These are phyloP conservation scores for Lota lota DNA, from an alignment of 2,113 vertebrate species.

Conservation along the genomic window DNA sequence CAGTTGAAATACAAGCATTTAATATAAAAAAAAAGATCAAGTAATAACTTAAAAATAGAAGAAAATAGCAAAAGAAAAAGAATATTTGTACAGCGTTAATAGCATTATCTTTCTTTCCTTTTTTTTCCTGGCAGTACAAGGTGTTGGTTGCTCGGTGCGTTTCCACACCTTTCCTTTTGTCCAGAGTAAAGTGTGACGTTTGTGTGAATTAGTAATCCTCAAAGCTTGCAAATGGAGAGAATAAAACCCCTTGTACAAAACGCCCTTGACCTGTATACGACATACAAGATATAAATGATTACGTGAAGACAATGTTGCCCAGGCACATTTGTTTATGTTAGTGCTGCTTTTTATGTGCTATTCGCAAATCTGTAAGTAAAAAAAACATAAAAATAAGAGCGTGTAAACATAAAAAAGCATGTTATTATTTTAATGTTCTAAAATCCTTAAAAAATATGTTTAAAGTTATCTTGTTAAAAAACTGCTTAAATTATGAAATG, in stretches of 20 bases:
- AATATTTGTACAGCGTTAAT: slow-evolving; percentile 15
- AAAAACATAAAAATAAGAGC: slow-evolving; percentile 23
- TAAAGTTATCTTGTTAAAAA: slow-evolving; percentile 22
- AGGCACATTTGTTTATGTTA: slow-evolving; percentile 59
- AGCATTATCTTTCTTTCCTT: not conserved
- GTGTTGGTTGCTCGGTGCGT: slow-evolving; percentile 28
- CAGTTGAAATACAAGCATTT: slow-evolving; percentile 51
- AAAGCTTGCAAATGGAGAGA: slow-evolving; percentile 43
- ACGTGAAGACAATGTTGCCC: slow-evolving; percentile 47
- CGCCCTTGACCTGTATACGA: slow-evolving; percentile 40
- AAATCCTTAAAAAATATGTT: slow-evolving; percentile 16
- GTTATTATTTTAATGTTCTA: not conserved
- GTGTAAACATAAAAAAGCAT: slow-evolving; percentile 28
- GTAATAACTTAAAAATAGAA: slow-evolving; percentile 17
- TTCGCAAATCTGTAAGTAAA: slow-evolving; percentile 3
- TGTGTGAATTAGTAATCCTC: slow-evolving; percentile 50
- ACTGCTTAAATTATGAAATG: slow-evolving; percentile 10
- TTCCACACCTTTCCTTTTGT: slow-evolving; percentile 27
- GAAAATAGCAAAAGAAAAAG: slow-evolving; percentile 28
- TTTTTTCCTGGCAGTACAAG: slow-evolving; percentile 18
- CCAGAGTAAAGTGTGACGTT: slow-evolving; percentile 27
- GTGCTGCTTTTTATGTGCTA: slow-evolving; percentile 2
- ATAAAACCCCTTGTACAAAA: slow-evolving; percentile 29
- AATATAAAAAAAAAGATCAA: slow-evolving; percentile 35
- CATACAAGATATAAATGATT: slow-evolving; percentile 41